Conservation (phyloP, 2,113 vertebrate genomes). For the Oophaga pumilio region DNA sequence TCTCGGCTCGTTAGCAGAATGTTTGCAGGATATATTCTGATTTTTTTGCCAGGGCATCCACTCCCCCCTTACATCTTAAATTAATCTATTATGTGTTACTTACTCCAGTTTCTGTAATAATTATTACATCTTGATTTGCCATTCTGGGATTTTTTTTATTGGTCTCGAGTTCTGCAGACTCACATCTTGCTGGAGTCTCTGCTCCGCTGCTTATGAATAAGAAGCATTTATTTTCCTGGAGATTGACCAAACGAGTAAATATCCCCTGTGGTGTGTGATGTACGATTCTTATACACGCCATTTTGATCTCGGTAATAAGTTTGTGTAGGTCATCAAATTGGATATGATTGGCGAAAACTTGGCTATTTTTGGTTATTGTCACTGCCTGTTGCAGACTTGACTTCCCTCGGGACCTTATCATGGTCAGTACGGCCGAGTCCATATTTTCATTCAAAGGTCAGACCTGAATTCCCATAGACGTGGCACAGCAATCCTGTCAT, state of each 20-base stretch:
- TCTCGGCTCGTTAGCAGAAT: slow-evolving; percentile 26
- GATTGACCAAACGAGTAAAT: neutral
- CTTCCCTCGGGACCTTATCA: too few relatives aligned
- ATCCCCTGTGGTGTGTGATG: too few relatives aligned
- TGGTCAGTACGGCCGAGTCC: too few relatives aligned
- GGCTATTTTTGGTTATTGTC: too few relatives aligned
- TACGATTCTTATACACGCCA: too few relatives aligned
- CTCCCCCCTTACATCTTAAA: neutral
- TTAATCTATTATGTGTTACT: slow-evolving; percentile 5
- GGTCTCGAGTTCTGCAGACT: neutral
- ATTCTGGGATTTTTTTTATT: neutral
- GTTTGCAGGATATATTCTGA: slow-evolving; percentile 14
- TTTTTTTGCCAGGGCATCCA: neutral
- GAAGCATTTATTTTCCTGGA: neutral
- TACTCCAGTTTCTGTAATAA: slow-evolving; percentile 8
- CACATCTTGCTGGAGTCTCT: neutral
- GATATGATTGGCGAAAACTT: neutral
- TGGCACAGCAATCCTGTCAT: too few relatives aligned
- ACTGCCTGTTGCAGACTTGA: too few relatives aligned
- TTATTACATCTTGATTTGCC: neutral
- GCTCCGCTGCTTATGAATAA: neutral
- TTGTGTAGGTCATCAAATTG: neutral
- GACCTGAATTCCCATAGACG: too few relatives aligned
- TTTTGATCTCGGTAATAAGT: too few relatives aligned
- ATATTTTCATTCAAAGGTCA: too few relatives aligned